Percentiles rank a stretch among this genome's conserved stretches.
These are phyloP conservation scores for Psephotus haematonotus DNA, from an alignment of 2,113 vertebrate species.

Conservation along the genomic window DNA sequence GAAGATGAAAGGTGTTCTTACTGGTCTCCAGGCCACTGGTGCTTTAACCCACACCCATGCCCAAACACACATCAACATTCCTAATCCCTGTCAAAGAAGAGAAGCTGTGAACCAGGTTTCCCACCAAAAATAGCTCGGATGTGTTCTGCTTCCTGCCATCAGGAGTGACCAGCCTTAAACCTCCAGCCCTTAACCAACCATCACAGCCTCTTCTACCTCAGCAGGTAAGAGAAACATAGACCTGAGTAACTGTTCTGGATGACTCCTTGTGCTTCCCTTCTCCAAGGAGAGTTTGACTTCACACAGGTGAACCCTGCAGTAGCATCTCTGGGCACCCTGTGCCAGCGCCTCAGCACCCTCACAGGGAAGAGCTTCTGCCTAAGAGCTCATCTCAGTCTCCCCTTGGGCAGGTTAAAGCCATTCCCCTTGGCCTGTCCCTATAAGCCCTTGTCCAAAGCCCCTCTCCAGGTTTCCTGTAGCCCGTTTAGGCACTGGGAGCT, in stretches of 20 bases:
- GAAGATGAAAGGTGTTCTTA: not conserved
- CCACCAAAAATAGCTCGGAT: not conserved
- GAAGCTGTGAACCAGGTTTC: not conserved
- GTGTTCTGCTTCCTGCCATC: not conserved
- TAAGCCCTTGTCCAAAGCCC: not conserved
- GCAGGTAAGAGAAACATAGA: not conserved
- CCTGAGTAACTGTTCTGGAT: not conserved
- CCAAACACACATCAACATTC: not conserved
- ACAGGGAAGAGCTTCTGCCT: not conserved
- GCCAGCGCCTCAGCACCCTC: not conserved
- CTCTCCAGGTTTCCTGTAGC: not conserved
- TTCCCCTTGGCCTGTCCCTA: too few relatives aligned
- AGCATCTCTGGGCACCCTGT: not conserved
- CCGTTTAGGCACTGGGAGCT: not conserved
- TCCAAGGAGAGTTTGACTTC: not conserved
- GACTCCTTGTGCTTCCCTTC: not conserved
- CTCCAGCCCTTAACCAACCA: not conserved
- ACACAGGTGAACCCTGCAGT: not conserved
- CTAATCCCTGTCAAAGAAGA: not conserved
- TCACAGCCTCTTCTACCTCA: not conserved
- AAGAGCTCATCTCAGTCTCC: not conserved
- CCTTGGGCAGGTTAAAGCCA: not conserved
- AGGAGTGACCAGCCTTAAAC: not conserved
- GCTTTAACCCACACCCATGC: not conserved
- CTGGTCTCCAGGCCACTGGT: not conserved